Conservation (phyloP, 1,140 invertebrate genomes). For the Penaeus indicus region DNA sequence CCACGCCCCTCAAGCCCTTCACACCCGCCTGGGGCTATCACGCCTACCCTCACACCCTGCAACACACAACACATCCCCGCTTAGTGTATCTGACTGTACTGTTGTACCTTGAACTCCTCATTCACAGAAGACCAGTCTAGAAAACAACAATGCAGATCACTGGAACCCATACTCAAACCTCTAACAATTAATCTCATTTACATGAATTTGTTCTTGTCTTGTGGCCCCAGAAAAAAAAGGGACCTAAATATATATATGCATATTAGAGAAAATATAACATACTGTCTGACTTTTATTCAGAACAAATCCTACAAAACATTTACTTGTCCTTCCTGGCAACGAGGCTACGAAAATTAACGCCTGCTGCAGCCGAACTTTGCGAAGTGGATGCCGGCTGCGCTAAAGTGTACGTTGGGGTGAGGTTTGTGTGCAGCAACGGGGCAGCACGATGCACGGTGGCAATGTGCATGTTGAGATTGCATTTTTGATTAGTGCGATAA, state of each 20-base stretch:
- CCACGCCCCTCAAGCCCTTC: conserved; percentile 57
- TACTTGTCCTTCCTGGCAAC: no score
- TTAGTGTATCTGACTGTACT: conserved; percentile 40
- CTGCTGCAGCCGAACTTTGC: not conserved
- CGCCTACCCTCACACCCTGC: conserved; percentile 62
- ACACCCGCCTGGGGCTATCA: conserved; percentile 52
- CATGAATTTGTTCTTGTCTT: no score
- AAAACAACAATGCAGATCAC: no score
- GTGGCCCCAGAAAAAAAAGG: no score
- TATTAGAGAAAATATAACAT: no score
- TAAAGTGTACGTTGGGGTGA: conserved; percentile 43
- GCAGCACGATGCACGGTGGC: conserved; percentile 60
- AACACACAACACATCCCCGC: conserved; percentile 64
- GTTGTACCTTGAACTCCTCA: not conserved
- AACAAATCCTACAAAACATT: no score
- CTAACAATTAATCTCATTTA: no score
- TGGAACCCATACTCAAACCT: no score
- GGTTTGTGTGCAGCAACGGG: conserved; percentile 31
- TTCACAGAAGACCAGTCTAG: no score
- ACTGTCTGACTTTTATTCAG: no score
- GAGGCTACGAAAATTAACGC: no score
- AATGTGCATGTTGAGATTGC: conserved; percentile 62
- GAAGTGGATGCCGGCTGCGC: conserved; percentile 38
- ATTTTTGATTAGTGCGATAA: conserved; percentile 65
- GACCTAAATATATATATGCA: no score